Percentiles rank a stretch among this genome's conserved stretches.
phyloP scores from a whole-genome alignment of 1,140 invertebrate genomes.

The Hydropsyche tenuis region DNA sequence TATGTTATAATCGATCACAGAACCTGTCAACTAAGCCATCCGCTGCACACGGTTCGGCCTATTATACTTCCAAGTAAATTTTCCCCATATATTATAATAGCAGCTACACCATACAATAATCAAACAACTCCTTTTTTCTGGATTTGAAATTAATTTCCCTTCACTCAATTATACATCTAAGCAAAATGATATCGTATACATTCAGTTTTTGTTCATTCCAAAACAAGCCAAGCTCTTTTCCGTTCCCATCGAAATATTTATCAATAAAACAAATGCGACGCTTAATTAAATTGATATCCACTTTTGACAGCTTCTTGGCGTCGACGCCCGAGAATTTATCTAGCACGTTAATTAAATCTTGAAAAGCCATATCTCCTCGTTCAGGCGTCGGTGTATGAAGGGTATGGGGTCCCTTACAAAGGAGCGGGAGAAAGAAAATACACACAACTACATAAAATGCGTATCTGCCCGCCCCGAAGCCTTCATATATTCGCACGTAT shows the following conservation, averaged over 20 bases:
- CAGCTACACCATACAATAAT: no score
- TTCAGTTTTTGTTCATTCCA: no score
- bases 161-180: no score
- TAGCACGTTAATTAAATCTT: slow-evolving; percentile 49
- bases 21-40: neutral
- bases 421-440: slow-evolving; percentile 32
- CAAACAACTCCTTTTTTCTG: no score
- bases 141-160: no score
- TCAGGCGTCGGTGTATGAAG: neutral
- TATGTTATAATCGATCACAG: slow-evolving; percentile 9
- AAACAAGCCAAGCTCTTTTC: no score
- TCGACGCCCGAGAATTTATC: slow-evolving; percentile 50
- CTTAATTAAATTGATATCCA: slow-evolving; percentile 50
- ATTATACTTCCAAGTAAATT: no score
- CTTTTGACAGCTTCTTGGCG: slow-evolving; percentile 47
- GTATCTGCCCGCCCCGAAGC: neutral
- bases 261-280: slow-evolving; percentile 37
- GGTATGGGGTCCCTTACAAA: neutral
- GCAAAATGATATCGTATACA: no score
- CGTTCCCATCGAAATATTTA: neutral
- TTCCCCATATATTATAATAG: no score
- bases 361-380: slow-evolving; percentile 32
- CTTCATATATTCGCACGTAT: neutral
- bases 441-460: slow-evolving; percentile 12
- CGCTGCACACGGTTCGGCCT: neutral